phyloP scores from a whole-genome alignment of 2,113 vertebrate species.

The Urocolius indicus region DNA sequence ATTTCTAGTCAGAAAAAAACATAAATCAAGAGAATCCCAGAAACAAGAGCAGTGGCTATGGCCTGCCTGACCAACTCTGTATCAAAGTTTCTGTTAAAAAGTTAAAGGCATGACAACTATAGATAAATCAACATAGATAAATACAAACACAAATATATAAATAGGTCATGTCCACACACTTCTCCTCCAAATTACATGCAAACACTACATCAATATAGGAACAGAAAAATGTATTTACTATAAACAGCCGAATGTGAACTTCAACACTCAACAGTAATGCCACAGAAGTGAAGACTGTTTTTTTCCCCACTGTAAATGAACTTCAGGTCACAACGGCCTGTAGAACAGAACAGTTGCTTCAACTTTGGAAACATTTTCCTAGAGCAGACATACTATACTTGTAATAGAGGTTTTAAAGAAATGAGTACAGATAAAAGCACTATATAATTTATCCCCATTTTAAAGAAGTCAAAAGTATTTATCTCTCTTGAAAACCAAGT shows the following conservation, averaged over 20 bases:
- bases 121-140: not conserved
- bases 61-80: not conserved
- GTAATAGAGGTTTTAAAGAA: not conserved
- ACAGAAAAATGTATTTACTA: not conserved
- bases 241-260: not conserved
- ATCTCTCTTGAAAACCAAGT: not conserved
- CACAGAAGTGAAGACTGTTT: not conserved
- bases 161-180: not conserved
- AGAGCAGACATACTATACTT: not conserved
- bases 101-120: not conserved
- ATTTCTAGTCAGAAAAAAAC: not conserved
- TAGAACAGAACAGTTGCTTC: not conserved
- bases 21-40: not conserved
- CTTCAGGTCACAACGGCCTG: not conserved
- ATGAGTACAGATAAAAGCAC: not conserved
- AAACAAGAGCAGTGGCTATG: not conserved
- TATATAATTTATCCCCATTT: not conserved
- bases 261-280: not conserved
- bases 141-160: not conserved
- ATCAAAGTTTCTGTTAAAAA: not conserved
- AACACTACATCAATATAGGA: not conserved
- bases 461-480: not conserved
- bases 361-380: not conserved
- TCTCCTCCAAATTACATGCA: not conserved
- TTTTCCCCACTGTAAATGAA: not conserved